Base-by-base conservation (phyloP, 2,888 invertebrate species). In the Nipponacmea schrenckii region DNA sequence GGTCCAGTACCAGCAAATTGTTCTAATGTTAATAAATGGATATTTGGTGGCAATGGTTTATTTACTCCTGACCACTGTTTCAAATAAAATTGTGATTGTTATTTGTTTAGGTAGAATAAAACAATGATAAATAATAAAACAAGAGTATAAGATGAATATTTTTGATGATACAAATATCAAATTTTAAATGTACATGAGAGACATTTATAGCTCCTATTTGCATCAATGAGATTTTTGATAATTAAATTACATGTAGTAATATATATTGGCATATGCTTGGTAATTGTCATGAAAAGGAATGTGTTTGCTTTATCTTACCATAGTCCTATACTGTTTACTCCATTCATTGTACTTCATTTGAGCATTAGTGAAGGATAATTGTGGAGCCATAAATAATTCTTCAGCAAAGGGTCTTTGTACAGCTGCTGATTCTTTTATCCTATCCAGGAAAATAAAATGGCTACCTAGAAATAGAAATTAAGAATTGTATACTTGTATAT, bases 1-100 rank as follows among this genome's bases (percentile, higher is more conserved):
- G 80, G 74, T 3, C 77, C 76, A 20, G 74, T 75, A 2, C 77
- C 79, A 14, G 71, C 71, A 84, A 85, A 87, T 72, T 85, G 85
- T 70, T 89, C 89, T 66, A 90, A 75, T 5, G 89, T 88, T 71
- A 90, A 77, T 50, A 90, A 76, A 73, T 90, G 86, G 1, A 90
- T 84, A 74, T 84, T 83, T 2, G 62, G 66, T 17, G 85, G 84
- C 14, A 85, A 74, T 0, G 70, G 65, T 17, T 27, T 14, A n/a
- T 72, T 71, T 63, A 87, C 64, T 10, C 83, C 86, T 27, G 81
- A 80, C 84, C 84, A 86, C 87, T 87, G 74, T 15, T 50, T 69
- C 12, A 62, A 45, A 71, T 0, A 20, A n/a, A 56, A 63, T 46
- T 14, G 26, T 66, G 8, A n/a, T 17, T 5, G 31, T 3, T 5